Percentiles rank a stretch among this genome's conserved stretches.
Conservation (phyloP, 2,113 vertebrate species). For the Cathartes aura region DNA sequence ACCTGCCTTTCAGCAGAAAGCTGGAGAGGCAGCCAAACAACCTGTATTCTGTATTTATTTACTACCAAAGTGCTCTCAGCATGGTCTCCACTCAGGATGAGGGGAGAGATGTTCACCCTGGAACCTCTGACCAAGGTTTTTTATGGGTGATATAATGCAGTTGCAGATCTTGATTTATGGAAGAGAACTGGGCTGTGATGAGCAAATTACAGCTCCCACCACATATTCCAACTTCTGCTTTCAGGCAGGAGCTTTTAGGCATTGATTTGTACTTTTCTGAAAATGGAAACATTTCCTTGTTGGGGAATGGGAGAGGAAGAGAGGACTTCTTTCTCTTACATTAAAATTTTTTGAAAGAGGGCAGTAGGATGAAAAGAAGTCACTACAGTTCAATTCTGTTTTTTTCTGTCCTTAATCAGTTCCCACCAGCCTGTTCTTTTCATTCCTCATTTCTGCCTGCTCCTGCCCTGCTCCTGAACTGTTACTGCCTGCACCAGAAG, state of each 20-base stretch:
- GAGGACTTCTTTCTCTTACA: neutral
- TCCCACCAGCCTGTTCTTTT: neutral
- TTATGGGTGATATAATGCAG: slow-evolving; percentile 9
- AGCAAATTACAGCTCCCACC: neutral
- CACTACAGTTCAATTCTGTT: neutral
- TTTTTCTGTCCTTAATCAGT: neutral
- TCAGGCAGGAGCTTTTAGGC: neutral
- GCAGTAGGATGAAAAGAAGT: neutral
- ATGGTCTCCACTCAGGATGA: neutral
- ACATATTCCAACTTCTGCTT: neutral
- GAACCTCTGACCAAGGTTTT: neutral
- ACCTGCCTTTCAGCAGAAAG: neutral
- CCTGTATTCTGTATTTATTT: neutral
- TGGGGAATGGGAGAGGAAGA: neutral
- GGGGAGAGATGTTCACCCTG: neutral
- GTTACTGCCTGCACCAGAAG: neutral
- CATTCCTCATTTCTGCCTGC: neutral
- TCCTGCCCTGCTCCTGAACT: neutral
- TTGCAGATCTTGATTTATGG: neutral
- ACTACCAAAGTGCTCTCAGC: neutral
- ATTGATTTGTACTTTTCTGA: neutral
- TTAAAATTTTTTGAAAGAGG: neutral
- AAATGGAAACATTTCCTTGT: neutral
- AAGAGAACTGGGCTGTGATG: neutral
- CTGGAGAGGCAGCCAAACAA: neutral